Base-by-base conservation (phyloP, 2,797 vertebrate genomes). In the Sebastes dallii region DNA sequence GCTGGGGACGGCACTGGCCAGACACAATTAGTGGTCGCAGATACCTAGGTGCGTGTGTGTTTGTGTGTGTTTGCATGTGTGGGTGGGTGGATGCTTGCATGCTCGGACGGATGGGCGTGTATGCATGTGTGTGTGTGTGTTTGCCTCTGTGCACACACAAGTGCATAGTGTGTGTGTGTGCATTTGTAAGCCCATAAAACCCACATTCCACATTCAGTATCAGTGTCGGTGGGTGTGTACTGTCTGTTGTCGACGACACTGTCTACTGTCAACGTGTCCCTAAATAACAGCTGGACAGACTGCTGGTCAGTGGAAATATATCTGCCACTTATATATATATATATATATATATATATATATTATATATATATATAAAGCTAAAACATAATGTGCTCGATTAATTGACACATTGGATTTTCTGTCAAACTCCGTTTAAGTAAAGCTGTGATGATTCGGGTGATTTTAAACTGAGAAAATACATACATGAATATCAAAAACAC, bases 11-110 rank as follows among this genome's bases (percentile, higher is more conserved):
- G 77, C 79, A 73, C 80, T 76, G 91, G 88, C 89, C 91, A 93
- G 90, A 91, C 92, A 90, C 92, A 93, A 90, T 92, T 92, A 93
- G 91, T 90, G 93, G 90, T 93, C 87, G 54, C 85, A 88, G 86
- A 94, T 92, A 91, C 89, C 85, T 88, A 86, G 83, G 85, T 91
- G 90, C 24, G 75, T 91, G 85, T 84, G 78, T 83, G 68, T 84
- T 76, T 54, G 39, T 46, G 70, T 85, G 77, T 64, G 65, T 66
- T 32, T 81, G 52, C 18, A 59, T 72, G 55, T 84, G 76, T 56
- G 54, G 39, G 67, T 65, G 84, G 66, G 81, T 75, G 78, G 52
- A 69, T 79, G 82, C 66, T 68, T 73, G 77, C 71, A 77, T 86
- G 84, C 82, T 78, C 52, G 83, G 62, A 65, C 24, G 42, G n/a